A percentile compares a stretch with the other conserved stretches of the same genome.
These are phyloP conservation scores for Apamea monoglypha DNA, from an alignment of 2,888 invertebrate genomes.

Conservation along the genomic window DNA sequence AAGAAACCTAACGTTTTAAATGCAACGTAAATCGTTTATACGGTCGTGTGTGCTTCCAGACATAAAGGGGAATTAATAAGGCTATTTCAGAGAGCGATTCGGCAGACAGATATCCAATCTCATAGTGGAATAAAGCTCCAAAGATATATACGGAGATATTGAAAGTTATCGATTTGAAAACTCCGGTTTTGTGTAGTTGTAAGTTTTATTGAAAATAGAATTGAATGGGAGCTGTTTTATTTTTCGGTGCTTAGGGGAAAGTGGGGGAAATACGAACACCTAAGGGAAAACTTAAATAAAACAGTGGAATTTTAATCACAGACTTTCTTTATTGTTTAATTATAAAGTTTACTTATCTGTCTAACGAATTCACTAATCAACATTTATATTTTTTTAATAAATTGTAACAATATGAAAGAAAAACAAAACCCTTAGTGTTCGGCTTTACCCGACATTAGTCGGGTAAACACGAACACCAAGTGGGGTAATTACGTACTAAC, in stretches of 20 bases:
- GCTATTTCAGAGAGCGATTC: conserved; percentile 85
- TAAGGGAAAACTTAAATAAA: too few species aligned
- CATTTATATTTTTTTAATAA: too few species aligned
- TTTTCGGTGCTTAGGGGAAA: conserved; percentile 35
- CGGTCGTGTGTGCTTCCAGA: conserved; percentile 80
- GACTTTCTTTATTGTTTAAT: too few species aligned
- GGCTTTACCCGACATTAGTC: too few species aligned
- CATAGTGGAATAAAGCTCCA: conserved; percentile 75
- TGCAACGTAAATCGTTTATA: conserved; percentile 84
- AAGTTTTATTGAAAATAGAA: conserved; percentile 70
- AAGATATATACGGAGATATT: conserved; percentile 83
- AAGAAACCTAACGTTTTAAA: conserved; percentile 87
- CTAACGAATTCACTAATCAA: too few species aligned
- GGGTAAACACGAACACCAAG: too few species aligned
- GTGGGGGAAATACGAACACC: too few species aligned
- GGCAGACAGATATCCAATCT: conserved; percentile 80
- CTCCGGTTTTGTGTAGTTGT: conserved; percentile 74
- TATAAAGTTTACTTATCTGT: too few species aligned
- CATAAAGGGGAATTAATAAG: conserved; percentile 90
- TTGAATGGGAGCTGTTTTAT: conserved; percentile 67
- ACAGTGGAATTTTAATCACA: too few species aligned
- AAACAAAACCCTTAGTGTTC: too few species aligned
- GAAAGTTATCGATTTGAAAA: conserved; percentile 87
- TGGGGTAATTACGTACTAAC: too few species aligned
- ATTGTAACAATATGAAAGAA: too few species aligned